Evolutionary conservation across 92 coral and sea anemone genomes (phyloP).

Genomic region (Heteractis magnifica): DNA sequence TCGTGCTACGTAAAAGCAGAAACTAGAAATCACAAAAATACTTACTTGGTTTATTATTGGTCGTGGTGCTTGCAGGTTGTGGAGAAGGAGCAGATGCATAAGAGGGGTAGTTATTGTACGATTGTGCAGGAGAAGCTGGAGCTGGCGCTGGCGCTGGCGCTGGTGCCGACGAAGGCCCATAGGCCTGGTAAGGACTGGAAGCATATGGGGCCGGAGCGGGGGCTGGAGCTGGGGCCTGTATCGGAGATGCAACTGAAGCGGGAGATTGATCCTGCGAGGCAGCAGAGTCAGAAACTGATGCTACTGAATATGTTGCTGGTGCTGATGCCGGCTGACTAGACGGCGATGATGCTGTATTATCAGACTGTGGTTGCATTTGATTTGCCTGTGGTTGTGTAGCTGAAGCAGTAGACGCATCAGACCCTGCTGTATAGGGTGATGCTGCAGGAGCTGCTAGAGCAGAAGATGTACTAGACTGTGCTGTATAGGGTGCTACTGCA

Average conservation of each 20-base stretch:
- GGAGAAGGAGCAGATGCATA: neutral
- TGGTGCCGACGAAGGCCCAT: slow-evolving; percentile 26
- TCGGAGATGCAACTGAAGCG: slow-evolving; percentile 43
- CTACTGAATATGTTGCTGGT: slow-evolving; percentile 1
- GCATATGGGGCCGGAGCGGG: slow-evolving; percentile 24
- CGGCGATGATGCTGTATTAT: slow-evolving; percentile 1
- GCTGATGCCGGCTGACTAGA: neutral
- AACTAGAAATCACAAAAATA: too few species aligned
- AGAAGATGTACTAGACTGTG: neutral
- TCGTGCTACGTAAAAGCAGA: too few species aligned
- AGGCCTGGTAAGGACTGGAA: neutral
- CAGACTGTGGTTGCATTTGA: neutral
- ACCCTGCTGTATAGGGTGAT: slow-evolving; percentile 38
- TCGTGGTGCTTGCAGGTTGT: neutral
- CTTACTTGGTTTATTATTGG: neutral
- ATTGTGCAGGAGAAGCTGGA: slow-evolving; percentile 8
- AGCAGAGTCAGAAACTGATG: slow-evolving; percentile 6
- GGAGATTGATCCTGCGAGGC: slow-evolving; percentile 14
- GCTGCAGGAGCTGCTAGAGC: slow-evolving; percentile 27
- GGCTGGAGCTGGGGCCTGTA: slow-evolving; percentile 40
- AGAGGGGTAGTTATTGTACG: slow-evolving; percentile 4
- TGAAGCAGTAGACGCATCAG: slow-evolving; percentile 3
- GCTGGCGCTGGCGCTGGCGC: slow-evolving; percentile 35
- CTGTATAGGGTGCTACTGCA: neutral
- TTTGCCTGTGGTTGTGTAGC: neutral